Percentiles rank a stretch among this genome's conserved stretches.
These are phyloP conservation scores for Monochamus alternatus DNA, from an alignment of 2,888 invertebrate species.

Conservation along the genomic window DNA sequence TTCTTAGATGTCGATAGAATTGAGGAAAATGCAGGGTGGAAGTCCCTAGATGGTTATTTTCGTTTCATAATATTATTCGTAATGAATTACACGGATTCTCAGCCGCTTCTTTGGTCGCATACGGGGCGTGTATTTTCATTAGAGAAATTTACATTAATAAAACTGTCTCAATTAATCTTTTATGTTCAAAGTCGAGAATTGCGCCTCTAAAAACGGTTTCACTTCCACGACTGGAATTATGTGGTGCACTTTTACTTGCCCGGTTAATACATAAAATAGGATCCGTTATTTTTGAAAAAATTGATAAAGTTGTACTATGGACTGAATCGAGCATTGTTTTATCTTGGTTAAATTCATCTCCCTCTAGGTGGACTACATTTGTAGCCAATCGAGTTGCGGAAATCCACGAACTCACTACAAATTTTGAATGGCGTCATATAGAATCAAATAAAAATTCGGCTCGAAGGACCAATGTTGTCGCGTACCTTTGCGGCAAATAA, in stretches of 20 bases:
- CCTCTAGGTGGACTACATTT: no score
- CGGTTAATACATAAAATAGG: constrained; percentile 14
- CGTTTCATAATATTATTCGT: neutral
- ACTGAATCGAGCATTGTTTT: no score
- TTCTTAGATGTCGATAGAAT: no score
- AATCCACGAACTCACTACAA: no score
- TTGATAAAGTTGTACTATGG: constrained; percentile 21
- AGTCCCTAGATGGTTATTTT: neutral
- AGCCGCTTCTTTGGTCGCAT: constrained; percentile 48
- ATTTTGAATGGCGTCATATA: no score
- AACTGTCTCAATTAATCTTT: constrained; percentile 35
- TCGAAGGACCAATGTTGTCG: no score
- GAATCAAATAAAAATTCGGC: no score
- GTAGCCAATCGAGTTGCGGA: no score
- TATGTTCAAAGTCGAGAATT: constrained; percentile 58
- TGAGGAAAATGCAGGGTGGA: no score
- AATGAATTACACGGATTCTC: constrained; percentile 49
- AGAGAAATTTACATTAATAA: constrained; percentile 28
- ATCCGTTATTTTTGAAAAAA: neutral
- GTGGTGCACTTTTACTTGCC: constrained; percentile 37
- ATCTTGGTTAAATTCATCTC: no score
- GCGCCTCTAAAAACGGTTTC: constrained; percentile 48
- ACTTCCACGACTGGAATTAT: constrained; percentile 46
- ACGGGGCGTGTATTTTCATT: no score
- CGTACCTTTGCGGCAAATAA: no score